Evolutionary conservation across 92 coral and sea anemone species (phyloP).

Genomic region (Palythoa caribaeorum): DNA sequence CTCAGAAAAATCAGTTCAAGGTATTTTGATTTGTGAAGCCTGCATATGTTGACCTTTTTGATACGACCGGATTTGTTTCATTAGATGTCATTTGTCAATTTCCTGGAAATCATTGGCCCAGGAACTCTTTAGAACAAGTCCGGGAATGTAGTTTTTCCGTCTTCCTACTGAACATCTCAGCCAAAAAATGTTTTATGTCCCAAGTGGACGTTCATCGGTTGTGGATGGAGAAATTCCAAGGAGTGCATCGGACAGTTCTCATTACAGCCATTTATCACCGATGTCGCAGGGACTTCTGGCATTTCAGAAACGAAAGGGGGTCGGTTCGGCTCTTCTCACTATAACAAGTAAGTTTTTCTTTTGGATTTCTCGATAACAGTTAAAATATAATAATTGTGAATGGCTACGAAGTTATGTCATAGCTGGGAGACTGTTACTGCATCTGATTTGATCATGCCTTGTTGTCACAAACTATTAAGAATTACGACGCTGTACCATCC

Average conservation of each 20-base stretch:
- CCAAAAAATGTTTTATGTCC: constrained; percentile 72
- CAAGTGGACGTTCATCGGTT: constrained; percentile 56
- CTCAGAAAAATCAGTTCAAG: background rate
- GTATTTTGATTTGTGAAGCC: constrained; percentile 15
- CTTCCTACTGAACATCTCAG: background rate
- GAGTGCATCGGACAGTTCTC: constrained; percentile 9
- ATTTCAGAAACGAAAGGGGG: constrained; percentile 81
- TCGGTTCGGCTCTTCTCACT: constrained; percentile 68
- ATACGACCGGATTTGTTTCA: background rate
- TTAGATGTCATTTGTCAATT: background rate
- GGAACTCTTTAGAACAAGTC: background rate
- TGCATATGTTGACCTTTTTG: background rate
- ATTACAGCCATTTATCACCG: constrained; percentile 63
- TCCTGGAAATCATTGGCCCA: constrained; percentile 25
- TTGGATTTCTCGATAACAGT: background rate
- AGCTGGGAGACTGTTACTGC: background rate
- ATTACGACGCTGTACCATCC: background rate
- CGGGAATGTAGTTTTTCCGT: background rate
- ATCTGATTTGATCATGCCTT: background rate
- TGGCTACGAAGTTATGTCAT: background rate
- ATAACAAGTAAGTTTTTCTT: constrained; percentile 63
- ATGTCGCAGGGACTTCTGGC: constrained; percentile 78
- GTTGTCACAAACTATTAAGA: background rate
- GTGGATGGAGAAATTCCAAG: constrained; percentile 15
- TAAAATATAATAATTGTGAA: background rate